These are phyloP conservation scores for Sebastes cheni DNA, from an alignment of 2,797 vertebrate species.

Conservation along the genomic window DNA sequence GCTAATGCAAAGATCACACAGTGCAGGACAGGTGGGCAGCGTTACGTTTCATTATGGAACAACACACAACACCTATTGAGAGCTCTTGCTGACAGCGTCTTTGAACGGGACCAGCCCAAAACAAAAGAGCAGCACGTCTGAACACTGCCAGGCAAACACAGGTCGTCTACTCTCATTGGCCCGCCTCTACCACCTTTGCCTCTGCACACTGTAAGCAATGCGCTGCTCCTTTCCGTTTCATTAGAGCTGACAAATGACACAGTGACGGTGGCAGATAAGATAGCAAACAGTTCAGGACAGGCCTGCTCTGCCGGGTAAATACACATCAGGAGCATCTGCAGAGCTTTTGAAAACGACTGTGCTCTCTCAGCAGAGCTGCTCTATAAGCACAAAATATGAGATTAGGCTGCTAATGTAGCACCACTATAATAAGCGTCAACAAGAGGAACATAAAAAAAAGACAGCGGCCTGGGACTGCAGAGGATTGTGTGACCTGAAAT, in stretches of 20 bases:
- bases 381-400: constrained; percentile 34
- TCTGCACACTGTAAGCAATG: constrained; percentile 51
- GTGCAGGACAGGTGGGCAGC: constrained; percentile 50
- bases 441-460: constrained; percentile 13
- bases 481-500: constrained; percentile 58
- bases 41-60: constrained; percentile 55
- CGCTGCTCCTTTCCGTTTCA: constrained; percentile 57
- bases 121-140: constrained; percentile 61
- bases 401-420: constrained; percentile 28
- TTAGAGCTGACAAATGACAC: constrained; percentile 73
- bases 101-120: constrained; percentile 39
- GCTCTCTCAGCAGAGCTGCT: constrained; percentile 30
- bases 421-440: constrained; percentile 40
- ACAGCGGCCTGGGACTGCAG: constrained; percentile 16
- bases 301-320: constrained; percentile 50
- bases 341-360: constrained; percentile 29
- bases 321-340: constrained; percentile 53
- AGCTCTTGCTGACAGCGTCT: constrained; percentile 62
- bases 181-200: constrained; percentile 42
- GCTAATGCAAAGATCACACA: constrained; percentile 48
- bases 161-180: constrained; percentile 13
- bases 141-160: constrained; percentile 54
- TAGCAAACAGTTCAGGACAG: constrained; percentile 49
- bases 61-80: constrained; percentile 54
- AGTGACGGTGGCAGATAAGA: constrained; percentile 61